Percentiles rank a stretch among this genome's conserved stretches.
These are phyloP conservation scores for Andrena flavipes DNA, from an alignment of 2,888 invertebrate genomes.

Conservation along the genomic window DNA sequence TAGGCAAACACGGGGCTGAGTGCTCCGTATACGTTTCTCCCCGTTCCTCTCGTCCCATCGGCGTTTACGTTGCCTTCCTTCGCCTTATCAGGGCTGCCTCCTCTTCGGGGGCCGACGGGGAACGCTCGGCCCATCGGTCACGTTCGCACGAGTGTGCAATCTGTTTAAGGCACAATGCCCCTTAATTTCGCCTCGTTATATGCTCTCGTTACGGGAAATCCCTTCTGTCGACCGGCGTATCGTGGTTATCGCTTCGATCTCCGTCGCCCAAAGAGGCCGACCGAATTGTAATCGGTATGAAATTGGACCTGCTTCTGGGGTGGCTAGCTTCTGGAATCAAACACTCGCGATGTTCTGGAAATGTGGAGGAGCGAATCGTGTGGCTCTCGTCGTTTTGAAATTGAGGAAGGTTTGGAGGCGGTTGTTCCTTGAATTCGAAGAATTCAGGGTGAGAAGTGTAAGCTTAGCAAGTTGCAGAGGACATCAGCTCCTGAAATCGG, in stretches of 20 bases:
- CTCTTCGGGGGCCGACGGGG: conserved; percentile 47
- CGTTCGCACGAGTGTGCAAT: conserved; percentile 73
- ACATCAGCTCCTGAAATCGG: no score
- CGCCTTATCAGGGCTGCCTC: conserved; percentile 73
- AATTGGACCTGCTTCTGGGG: conserved; percentile 19
- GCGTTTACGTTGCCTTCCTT: conserved; percentile 59
- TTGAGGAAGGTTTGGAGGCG: no score
- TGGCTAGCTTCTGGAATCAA: background rate
- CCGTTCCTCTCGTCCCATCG: conserved; percentile 67
- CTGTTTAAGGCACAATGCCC: conserved; percentile 77
- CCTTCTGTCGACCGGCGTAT: conserved; percentile 35
- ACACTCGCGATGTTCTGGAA: background rate
- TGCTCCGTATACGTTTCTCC: conserved; percentile 77
- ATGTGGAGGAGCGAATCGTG: background rate
- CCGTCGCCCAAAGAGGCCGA: conserved; percentile 43
- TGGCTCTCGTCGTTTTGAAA: background rate
- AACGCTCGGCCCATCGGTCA: conserved; percentile 69
- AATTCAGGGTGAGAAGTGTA: no score
- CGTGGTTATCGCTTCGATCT: conserved; percentile 55
- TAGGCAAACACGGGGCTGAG: conserved; percentile 83
- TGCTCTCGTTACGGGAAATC: conserved; percentile 60
- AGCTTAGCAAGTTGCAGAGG: no score
- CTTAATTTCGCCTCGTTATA: conserved; percentile 75
- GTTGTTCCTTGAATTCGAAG: no score
- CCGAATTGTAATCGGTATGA: conserved; percentile 43